These are phyloP conservation scores for Blera fallax DNA, from an alignment of 2,888 invertebrate genomes.

Conservation along the genomic window DNA sequence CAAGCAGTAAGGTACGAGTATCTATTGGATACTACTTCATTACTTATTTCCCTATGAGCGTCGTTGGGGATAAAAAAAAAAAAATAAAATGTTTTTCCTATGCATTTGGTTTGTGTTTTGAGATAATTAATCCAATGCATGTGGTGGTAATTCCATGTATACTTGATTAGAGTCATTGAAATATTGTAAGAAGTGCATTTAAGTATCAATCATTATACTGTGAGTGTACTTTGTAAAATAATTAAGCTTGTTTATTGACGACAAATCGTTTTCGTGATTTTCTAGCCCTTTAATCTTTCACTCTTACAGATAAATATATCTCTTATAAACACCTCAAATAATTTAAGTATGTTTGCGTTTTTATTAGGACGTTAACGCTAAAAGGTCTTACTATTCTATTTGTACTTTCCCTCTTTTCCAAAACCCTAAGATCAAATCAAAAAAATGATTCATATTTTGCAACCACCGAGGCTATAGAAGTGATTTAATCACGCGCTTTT, in stretches of 20 bases:
- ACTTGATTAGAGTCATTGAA: background rate
- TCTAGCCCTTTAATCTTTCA: too few relatives aligned
- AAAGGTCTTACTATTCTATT: too few relatives aligned
- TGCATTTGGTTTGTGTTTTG: background rate
- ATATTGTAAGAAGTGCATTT: background rate
- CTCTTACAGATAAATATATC: too few relatives aligned
- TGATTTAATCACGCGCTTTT: too few relatives aligned
- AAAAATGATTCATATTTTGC: background rate
- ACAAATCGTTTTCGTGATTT: too few relatives aligned
- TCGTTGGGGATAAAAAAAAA: background rate
- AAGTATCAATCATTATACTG: background rate
- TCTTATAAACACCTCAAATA: too few relatives aligned
- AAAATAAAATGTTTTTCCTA: background rate
- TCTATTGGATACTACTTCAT: background rate
- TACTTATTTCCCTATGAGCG: background rate
- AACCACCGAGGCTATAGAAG: too few relatives aligned
- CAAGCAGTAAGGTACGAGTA: background rate
- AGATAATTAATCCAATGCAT: background rate
- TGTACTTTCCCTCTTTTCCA: too few relatives aligned
- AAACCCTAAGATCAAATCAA: background rate
- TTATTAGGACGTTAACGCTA: too few relatives aligned
- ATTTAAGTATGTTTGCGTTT: too few relatives aligned
- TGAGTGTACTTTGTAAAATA: too few relatives aligned
- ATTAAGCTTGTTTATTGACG: too few relatives aligned
- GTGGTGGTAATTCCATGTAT: background rate